Percentiles rank a stretch among this genome's conserved stretches.
Evolutionary conservation across 2,797 vertebrate species (phyloP).

Genomic region (Rhyacichthys aspro): DNA sequence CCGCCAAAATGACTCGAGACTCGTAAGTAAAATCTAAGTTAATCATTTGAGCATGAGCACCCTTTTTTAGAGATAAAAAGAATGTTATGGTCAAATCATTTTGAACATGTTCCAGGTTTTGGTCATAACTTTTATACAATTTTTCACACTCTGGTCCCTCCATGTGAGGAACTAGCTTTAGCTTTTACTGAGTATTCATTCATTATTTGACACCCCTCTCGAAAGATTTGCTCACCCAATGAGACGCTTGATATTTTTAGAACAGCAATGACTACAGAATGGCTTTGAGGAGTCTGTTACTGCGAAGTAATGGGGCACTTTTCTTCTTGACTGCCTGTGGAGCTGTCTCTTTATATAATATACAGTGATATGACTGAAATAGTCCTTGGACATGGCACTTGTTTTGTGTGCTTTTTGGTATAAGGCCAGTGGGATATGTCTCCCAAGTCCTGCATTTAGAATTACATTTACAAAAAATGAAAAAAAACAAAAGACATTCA

Average conservation of each 20-base stretch:
- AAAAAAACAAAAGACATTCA: no score
- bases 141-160: slow-evolving; percentile 3
- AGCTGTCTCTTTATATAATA: slow-evolving; percentile 18
- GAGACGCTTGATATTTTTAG: slow-evolving; percentile 54
- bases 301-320: slow-evolving; percentile 31
- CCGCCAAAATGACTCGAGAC: slow-evolving; percentile 69
- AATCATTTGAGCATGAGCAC: no score
- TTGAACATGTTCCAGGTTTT: no score
- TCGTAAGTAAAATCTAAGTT: no score
- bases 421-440: not conserved
- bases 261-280: slow-evolving; percentile 15
- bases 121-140: no score
- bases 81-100: no score
- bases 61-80: no score
- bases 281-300: slow-evolving; percentile 13
- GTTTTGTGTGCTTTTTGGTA: slow-evolving; percentile 17
- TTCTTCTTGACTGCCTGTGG: slow-evolving; percentile 28
- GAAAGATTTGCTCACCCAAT: slow-evolving; percentile 18
- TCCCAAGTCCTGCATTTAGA: no score
- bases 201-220: slow-evolving; percentile 43
- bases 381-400: no score
- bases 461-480: no score
- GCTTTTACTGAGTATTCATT: slow-evolving; percentile 49
- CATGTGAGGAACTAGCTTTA: slow-evolving; percentile 17
- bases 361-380: no score